Evolutionary conservation across 2,888 invertebrate species (phyloP), one percentile per base, ranked within the genome.

Genomic region (Xylota sylvarum): DNA sequence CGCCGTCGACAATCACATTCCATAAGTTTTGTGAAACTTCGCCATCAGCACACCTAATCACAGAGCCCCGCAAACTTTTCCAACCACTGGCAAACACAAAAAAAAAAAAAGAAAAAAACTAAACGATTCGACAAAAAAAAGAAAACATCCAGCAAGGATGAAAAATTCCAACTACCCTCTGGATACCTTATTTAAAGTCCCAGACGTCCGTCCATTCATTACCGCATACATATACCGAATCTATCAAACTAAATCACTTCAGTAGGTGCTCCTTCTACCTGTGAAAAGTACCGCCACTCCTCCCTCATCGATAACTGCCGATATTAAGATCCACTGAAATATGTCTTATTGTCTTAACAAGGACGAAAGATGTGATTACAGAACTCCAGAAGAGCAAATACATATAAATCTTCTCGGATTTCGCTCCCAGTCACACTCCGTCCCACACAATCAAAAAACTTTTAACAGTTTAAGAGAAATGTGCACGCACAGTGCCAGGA

Each of bases 291-390:
- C 30, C 9, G 12, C 17, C 37, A 4, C 12, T 27, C 27, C 35
- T 35, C 55, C 48, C 46, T 77, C 69, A 70, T 76, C 84, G 70
- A 58, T 74, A 76, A 80, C 64, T 80, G 64, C 60, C 80, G 64
- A 76, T 65, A 65, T 65, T 74, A 58, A 80, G 65, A 80, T 76
- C 40, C 23, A 9, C 65, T 52, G 67, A 81, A 67, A 60, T 81
- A 60, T 81, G 69, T 70, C 74, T 64, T 70, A 84, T 80, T 84
- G 74, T 80, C 84, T 85, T 62, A 67, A 60, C 46, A 74, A 58
- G 37, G 43, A 69, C 30, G 43, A 62, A 35, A 19, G 50, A 74
- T 69, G 56, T 80, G 84, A 80, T 74, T 74, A 80, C 74, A 35
- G 73, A 23, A 64, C 70, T 40, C 55, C 64, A 64, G 23, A 46